Percentiles rank a stretch among this genome's conserved stretches.
Evolutionary conservation across 2,113 vertebrate genomes (phyloP).

Genomic region (Pachypanchax playfairii): DNA sequence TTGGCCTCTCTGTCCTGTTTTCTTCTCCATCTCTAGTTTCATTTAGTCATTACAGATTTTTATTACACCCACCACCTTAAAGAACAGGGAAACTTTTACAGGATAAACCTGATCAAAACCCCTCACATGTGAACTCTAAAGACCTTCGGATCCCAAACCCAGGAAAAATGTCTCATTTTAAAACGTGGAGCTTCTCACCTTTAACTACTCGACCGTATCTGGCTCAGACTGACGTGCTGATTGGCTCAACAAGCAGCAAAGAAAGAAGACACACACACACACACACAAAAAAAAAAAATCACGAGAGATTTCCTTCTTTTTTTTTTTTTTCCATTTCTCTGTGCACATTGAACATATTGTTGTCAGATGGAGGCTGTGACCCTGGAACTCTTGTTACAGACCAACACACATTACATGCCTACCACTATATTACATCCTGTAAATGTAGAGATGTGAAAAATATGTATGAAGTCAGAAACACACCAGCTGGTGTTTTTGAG

Average conservation of each 20-base stretch:
- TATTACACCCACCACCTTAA: slow-evolving; percentile 84
- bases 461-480: slow-evolving; percentile 82
- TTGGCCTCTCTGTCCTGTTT: slow-evolving; percentile 39
- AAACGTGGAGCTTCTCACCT: slow-evolving; percentile 44
- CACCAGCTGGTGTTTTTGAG: slow-evolving; percentile 77
- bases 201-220: slow-evolving; percentile 38
- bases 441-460: slow-evolving; percentile 87
- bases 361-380: slow-evolving; percentile 43
- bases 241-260: slow-evolving; percentile 19
- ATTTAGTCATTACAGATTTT: slow-evolving; percentile 85
- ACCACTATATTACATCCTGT: slow-evolving; percentile 76
- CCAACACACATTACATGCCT: slow-evolving; percentile 71
- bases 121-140: slow-evolving; percentile 17
- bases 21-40: slow-evolving; percentile 70
- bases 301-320: slow-evolving; percentile 52
- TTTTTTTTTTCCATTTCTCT: slow-evolving; percentile 57
- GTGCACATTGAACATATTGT: slow-evolving; percentile 28
- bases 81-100: slow-evolving; percentile 73
- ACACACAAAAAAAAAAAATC: too few species aligned
- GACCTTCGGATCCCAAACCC: slow-evolving; percentile 28
- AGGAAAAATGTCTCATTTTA: slow-evolving; percentile 72
- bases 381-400: slow-evolving; percentile 73
- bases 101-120: slow-evolving; percentile 42
- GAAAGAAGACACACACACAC: too few species aligned
- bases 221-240: slow-evolving; percentile 31